Evolutionary conservation across 2,888 invertebrate genomes (phyloP).

Genomic region (Conistra vaccinii): DNA sequence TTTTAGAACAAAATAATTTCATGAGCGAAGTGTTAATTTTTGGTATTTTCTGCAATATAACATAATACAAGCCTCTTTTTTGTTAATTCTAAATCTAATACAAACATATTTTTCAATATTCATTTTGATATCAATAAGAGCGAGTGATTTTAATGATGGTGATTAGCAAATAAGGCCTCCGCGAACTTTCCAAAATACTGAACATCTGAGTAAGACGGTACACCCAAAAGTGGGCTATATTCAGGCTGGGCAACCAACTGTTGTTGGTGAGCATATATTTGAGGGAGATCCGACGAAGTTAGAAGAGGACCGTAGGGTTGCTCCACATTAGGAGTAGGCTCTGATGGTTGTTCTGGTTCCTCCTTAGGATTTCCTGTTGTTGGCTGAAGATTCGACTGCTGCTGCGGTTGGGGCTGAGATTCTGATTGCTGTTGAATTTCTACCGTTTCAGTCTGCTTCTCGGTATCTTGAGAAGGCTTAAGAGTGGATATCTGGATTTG

Average conservation of each 20-base stretch:
- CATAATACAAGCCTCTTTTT: background rate
- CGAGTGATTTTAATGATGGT: conserved; percentile 15
- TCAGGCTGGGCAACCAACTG: conserved; percentile 52
- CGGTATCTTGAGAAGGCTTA: conserved; percentile 17
- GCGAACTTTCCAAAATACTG: conserved; percentile 85
- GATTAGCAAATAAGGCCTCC: conserved; percentile 73
- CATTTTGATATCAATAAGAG: background rate
- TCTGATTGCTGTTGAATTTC: conserved; percentile 12
- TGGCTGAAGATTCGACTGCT: conserved; percentile 2
- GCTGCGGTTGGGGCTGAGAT: conserved; percentile 7
- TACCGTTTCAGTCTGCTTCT: conserved; percentile 19
- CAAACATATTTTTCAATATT: background rate
- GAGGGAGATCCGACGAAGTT: conserved; percentile 36
- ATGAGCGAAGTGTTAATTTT: conserved; percentile 24
- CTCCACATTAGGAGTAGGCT: conserved; percentile 4
- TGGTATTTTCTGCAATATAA: conserved; percentile 37
- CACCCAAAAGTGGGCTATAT: conserved; percentile 43
- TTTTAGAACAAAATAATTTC: conserved; percentile 35
- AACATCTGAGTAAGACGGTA: conserved; percentile 77
- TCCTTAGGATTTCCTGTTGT: conserved; percentile 26
- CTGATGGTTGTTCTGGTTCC: conserved; percentile 9
- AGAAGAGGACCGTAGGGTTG: background rate
- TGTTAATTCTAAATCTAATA: background rate
- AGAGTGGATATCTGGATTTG: conserved; percentile 28
- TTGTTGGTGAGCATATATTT: conserved; percentile 63